Evolutionary conservation across 2,888 invertebrate species (phyloP), one percentile per base, ranked within the genome.

Genomic region (Scaeva pyrastri): DNA sequence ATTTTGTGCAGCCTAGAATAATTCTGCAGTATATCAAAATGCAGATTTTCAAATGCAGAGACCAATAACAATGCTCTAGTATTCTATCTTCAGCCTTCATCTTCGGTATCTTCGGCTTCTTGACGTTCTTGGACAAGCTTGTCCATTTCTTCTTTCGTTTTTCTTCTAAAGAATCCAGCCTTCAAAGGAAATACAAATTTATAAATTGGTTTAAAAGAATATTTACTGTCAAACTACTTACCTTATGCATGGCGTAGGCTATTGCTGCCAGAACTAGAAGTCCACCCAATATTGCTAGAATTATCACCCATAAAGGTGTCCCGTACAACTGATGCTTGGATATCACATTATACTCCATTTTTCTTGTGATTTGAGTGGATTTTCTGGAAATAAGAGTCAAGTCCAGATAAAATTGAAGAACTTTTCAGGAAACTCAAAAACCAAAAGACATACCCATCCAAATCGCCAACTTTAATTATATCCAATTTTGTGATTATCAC

Each of bases 111-210:
- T 12, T 86, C 88, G 84, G 88, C 89, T 87, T 90, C 88, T 86
- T 90, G 88, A 78, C 88, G 89, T 76, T 91, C 91, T 21, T 91
- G 89, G 26, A 90, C 90, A 76, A 93, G 88, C 70, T 92, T 91
- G 83, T 93, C 91, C 88, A 94, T 89, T 89, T 94, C 93, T 60
- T 93, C 93, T 89, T 93, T 93, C 75, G 91, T 93, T 19, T 90
- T 89, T 56, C 94, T 91, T 73, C 93, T 92, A 87, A 94, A 94
- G 91, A 94, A 94, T 68, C 94, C 94, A 82, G 91, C 88, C 93
- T 93, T 23, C 7, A 23, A 83, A 72, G 90, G 89, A 19, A 11
- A n/a, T 2, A 43, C 0, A 43, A 16, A 21, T 23, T 0, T 23
- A 45, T 16, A 26, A n/a, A 8, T 26, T 19, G 8, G 70, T 12